Evolutionary conservation across 1,140 invertebrate species (phyloP), one percentile per base, ranked within the genome.

Genomic region (Sitobion miscanthi): DNA sequence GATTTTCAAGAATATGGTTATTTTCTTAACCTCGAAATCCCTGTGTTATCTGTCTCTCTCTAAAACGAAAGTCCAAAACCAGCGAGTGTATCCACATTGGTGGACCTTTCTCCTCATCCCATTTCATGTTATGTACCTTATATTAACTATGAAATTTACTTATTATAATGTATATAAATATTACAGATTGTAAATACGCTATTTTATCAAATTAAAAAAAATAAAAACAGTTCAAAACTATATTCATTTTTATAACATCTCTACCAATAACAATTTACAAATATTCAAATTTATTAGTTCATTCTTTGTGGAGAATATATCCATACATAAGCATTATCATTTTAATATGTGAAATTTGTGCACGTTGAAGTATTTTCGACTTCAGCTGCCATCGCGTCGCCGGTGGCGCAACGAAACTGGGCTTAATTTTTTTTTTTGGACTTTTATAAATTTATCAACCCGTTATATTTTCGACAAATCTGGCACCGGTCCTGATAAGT

Each of bases 401-500:
- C 30, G 86, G 86, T 87, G 86, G 86, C 47, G 86, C 62, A 77
- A 35, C 14, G 45, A 47, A 45, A 86, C 45, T 47, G 11, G 45
- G 85, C 45, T 86, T 47, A 47, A 83, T 83, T 83, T 85, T 54
- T 89, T 89, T 89, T 57, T 35, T 89, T n/a, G 8, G 17, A 89
- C 47, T 89, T 87, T 49, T 49, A 35, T 23, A 89, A n/a, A 89
- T 57, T 89, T 57, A 57, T 57, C 54, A 89, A 54, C 49, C 87
- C 87, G 87, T 89, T 89, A 89, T 91, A 83, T 91, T 91, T 91
- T 91, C 30, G 45, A 91, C 90, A 14, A 83, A 82, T 38, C n/a
- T 91, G 90, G 90, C 90, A 83, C 90, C 14, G 69, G 45, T 91
- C 90, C 90, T 82, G 45, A 52, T 91, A 83, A n/a, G 90, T 91